Evolutionary conservation across 2,888 invertebrate genomes (phyloP).

Genomic region (Mesorhabditis belari): DNA sequence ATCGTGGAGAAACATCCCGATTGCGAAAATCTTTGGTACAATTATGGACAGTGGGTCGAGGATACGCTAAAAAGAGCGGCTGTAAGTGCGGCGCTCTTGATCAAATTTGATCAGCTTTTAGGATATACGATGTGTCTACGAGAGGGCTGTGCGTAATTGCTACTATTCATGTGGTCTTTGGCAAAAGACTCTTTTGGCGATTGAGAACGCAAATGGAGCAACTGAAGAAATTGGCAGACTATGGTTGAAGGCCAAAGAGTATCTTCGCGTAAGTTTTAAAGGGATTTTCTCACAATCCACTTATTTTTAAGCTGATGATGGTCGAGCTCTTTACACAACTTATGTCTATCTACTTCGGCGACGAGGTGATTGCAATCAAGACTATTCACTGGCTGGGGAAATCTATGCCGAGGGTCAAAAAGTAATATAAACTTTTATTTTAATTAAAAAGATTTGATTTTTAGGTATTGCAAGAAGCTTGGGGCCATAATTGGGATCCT

Average conservation of each 20-base stretch:
- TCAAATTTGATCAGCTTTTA: conserved; percentile 1
- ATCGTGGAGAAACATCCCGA: conserved; percentile 14
- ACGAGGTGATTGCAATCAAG: conserved; percentile 6
- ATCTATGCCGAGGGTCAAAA: conserved; percentile 25
- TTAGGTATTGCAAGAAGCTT: conserved; percentile 15
- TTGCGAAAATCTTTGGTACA: conserved; percentile 25
- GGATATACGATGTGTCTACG: conserved; percentile 61
- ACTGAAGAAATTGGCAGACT: conserved; percentile 15
- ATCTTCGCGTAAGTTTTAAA: too few relatives aligned
- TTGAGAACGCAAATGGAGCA: conserved; percentile 59
- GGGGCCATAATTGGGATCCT: conserved; percentile 28
- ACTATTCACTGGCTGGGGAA: conserved; percentile 13
- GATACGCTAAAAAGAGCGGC: conserved; percentile 19
- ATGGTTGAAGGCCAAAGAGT: conserved; percentile 18
- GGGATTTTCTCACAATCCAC: too few relatives aligned
- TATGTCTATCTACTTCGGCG: conserved; percentile 27
- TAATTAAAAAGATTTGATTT: conserved; percentile 1
- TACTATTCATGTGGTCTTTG: conserved; percentile 71
- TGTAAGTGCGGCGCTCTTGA: conserved; percentile 1
- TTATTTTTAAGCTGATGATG: conserved; percentile 1
- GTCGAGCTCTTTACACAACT: conserved; percentile 36
- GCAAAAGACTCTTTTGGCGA: conserved; percentile 65
- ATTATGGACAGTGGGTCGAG: conserved; percentile 29
- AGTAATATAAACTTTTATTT: too few relatives aligned
- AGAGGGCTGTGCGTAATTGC: conserved; percentile 71